A percentile compares a stretch with the other conserved stretches of the same genome.
Conservation (phyloP, 2,113 vertebrate genomes). For the Pundamilia nyererei region DNA sequence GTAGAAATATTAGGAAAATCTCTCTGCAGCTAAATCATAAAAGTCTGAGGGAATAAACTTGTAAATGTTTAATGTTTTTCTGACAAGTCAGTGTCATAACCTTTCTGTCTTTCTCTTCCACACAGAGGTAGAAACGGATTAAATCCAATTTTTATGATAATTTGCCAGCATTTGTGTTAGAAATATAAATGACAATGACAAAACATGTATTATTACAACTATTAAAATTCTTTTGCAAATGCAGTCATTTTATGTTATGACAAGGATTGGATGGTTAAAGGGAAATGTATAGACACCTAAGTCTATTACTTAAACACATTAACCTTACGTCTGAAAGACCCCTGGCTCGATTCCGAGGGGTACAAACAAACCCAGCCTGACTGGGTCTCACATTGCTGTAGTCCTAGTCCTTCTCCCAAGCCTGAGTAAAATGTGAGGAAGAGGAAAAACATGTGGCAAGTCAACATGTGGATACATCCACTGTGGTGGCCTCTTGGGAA, state of each 20-base stretch:
- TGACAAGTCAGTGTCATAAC: neutral
- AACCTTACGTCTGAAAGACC: neutral
- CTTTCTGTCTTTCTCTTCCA: neutral
- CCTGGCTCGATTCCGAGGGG: neutral
- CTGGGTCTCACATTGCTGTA: neutral
- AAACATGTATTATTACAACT: neutral
- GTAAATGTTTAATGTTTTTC: neutral
- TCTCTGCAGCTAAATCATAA: neutral
- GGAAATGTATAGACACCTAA: neutral
- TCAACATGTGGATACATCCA: neutral
- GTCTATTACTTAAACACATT: neutral
- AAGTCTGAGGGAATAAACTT: neutral
- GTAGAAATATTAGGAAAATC: neutral
- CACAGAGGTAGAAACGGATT: neutral
- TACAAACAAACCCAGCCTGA: neutral
- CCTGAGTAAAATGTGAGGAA: neutral
- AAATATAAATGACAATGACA: neutral
- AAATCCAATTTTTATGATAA: neutral
- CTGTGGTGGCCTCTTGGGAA: neutral
- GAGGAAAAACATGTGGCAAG: neutral
- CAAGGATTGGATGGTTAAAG: neutral
- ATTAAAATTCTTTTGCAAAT: neutral
- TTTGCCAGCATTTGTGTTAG: neutral
- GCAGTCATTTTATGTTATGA: neutral
- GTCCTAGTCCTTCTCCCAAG: neutral